Base-by-base conservation (phyloP, 2,888 invertebrate species). In the Metellina segmentata region DNA sequence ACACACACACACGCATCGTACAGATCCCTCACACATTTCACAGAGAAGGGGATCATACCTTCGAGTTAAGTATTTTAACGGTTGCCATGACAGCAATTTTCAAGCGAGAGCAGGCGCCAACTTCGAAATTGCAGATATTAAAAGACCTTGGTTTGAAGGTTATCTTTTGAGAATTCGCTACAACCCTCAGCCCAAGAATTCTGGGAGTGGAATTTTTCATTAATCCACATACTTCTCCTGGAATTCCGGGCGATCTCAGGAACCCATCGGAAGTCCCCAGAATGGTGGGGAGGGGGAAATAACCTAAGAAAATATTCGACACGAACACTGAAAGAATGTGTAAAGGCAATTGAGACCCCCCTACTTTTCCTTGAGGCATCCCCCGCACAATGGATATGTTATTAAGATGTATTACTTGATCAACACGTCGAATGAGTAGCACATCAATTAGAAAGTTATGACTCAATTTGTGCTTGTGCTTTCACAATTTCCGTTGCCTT, bases 181-280 rank as follows among this genome's bases (percentile, higher is more conserved):
- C 89, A 78, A 16, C 19, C 34, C 34, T 9, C 85, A 51, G 48
- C 74, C 72, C 52, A 81, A 70, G 77, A 89, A 77, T 89, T 34
- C 19, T 16, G 19, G 81, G 69, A n/a, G 19, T 19, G 89, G 89
- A 82, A 89, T 89, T 89, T 89, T 89, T 89, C 89, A 89, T 89
- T 89, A 89, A 89, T 89, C 89, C 89, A 16, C 81, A 88, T 81
- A 88, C 81, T 78, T 87, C 71, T 77, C 51, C 13, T 34, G 48
- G 79, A 87, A 87, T 86, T 86, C 85, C 61, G 11, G 6, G 51
- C 82, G 82, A 19, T 77, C 77, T 52, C 13, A 9, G 75, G 48
- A 70, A n/a, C 70, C 81, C 70, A 82, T 77, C 52, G 71, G 82
- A 51, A 72, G 82, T 72, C 49, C 7, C 19, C 19, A 51, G 49